These are phyloP conservation scores for Lepidostoma basale DNA, from an alignment of 1,140 invertebrate genomes.

Conservation along the genomic window DNA sequence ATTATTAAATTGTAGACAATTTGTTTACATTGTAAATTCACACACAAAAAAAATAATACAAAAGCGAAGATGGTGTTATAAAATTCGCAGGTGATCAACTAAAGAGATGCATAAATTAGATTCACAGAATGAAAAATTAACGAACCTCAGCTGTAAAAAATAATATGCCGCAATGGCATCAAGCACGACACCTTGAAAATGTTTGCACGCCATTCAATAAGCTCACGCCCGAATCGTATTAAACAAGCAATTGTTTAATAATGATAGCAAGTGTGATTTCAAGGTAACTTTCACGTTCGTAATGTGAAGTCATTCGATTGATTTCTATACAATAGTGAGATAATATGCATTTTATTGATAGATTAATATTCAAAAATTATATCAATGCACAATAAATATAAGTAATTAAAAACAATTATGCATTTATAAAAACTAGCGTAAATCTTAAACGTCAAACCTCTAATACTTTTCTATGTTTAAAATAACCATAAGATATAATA, in stretches of 20 bases:
- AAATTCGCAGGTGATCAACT: too few species aligned
- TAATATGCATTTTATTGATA: background rate
- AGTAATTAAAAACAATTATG: slow-evolving; percentile 12
- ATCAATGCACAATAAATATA: background rate
- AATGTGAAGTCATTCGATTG: background rate
- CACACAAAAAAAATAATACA: too few species aligned
- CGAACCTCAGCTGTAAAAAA: slow-evolving; percentile 23
- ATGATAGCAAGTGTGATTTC: slow-evolving; percentile 38
- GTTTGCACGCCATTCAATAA: slow-evolving; percentile 29
- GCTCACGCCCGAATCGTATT: slow-evolving; percentile 17
- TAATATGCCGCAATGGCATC: background rate
- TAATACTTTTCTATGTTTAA: background rate
- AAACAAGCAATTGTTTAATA: slow-evolving; percentile 25
- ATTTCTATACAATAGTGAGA: background rate
- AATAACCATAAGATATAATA: slow-evolving; percentile 11
- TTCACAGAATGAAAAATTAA: too few species aligned
- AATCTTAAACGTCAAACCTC: slow-evolving; percentile 30
- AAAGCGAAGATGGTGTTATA: too few species aligned
- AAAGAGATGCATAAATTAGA: too few species aligned
- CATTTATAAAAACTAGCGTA: slow-evolving; percentile 6
- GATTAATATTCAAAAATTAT: background rate
- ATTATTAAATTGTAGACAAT: background rate
- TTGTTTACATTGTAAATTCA: too few species aligned
- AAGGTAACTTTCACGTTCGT: slow-evolving; percentile 42
- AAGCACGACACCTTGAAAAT: slow-evolving; percentile 17